Percentiles rank a stretch among this genome's conserved stretches.
Evolutionary conservation across 2,113 vertebrate genomes (phyloP).

Genomic region (Salvelinus alpinus): DNA sequence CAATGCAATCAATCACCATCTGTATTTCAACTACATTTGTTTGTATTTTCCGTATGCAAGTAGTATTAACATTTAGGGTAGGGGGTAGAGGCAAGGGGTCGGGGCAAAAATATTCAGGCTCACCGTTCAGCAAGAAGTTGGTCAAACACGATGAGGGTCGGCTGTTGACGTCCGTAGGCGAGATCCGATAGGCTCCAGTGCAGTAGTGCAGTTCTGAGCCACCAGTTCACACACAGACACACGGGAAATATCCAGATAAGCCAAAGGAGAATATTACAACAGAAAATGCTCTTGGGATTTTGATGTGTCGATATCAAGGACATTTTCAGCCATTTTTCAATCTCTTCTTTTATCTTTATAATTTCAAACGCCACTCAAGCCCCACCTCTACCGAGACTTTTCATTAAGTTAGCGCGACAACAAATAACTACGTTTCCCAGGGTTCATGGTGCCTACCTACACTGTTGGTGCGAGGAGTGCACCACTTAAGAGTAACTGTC

Average conservation of each 20-base stretch:
- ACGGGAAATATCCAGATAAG: neutral
- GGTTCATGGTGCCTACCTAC: constrained; percentile 79
- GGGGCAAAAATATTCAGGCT: neutral
- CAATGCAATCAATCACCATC: neutral
- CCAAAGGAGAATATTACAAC: neutral
- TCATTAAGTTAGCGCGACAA: neutral
- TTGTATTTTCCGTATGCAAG: neutral
- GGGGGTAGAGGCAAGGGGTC: neutral
- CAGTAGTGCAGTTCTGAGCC: constrained; percentile 93
- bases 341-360: neutral
- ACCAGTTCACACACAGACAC: neutral
- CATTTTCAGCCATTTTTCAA: too few relatives aligned
- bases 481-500: constrained; percentile 96
- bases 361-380: neutral
- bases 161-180: constrained; percentile 97
- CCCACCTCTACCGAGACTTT: neutral
- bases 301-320: neutral
- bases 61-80: neutral
- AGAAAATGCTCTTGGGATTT: neutral
- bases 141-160: constrained; percentile 98
- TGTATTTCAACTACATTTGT: too few relatives aligned
- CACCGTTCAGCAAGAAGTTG: constrained; percentile 98
- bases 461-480: constrained; percentile 94
- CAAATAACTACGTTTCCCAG: neutral
- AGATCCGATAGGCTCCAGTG: constrained; percentile 95